Conservation (phyloP, 2,888 invertebrate species). For the Tetheella fluctuosa region DNA sequence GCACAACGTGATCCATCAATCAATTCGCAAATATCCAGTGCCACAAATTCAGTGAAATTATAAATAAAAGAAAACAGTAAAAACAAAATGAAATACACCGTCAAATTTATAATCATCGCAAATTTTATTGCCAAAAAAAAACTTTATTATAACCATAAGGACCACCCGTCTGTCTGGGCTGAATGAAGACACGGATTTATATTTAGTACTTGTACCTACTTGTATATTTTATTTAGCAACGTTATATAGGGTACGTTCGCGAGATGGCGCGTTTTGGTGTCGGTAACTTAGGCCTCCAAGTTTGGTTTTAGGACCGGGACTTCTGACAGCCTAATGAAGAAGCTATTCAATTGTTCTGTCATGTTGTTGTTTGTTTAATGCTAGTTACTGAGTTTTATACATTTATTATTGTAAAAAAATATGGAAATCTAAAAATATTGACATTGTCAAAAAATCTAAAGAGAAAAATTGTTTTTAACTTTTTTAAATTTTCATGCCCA, state of each 20-base stretch:
- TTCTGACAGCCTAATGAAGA: not conserved
- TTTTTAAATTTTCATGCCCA: no score
- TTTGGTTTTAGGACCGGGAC: constrained; percentile 17
- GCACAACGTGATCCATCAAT: no score
- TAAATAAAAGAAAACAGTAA: not conserved
- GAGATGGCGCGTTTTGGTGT: constrained; percentile 45
- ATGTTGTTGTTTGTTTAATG: no score
- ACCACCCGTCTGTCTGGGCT: constrained; percentile 29
- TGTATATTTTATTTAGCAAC: constrained; percentile 19
- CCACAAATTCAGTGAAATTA: not conserved
- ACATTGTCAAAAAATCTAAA: no score
- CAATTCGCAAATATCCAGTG: not conserved
- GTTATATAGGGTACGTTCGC: constrained; percentile 36
- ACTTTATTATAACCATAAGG: constrained; percentile 13
- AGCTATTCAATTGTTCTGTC: no score
- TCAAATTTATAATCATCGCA: not conserved
- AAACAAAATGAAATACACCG: not conserved
- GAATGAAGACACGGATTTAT: constrained; percentile 36
- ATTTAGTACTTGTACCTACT: constrained; percentile 30
- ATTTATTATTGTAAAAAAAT: no score
- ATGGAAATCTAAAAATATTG: no score
- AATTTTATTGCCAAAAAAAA: not conserved
- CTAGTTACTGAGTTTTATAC: no score
- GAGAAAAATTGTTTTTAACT: no score
- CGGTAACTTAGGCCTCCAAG: constrained; percentile 43